Conservation (phyloP, 1,140 invertebrate genomes). For the Ctenoplectra terminalis region DNA sequence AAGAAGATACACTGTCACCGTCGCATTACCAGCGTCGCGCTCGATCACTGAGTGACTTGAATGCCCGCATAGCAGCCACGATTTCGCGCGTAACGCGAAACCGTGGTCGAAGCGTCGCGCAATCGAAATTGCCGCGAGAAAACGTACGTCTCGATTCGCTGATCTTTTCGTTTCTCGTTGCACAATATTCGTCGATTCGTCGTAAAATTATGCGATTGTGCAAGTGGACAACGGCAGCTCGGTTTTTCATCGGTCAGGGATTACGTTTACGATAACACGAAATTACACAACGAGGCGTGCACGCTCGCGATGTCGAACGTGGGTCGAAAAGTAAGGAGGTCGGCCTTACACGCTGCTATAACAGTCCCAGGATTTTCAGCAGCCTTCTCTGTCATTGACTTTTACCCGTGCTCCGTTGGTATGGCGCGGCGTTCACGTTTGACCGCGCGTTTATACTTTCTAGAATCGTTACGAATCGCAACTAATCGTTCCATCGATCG, state of each 20-base stretch:
- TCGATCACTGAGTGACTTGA: background rate
- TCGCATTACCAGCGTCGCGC: no score
- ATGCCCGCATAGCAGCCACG: background rate
- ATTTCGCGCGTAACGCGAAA: background rate
- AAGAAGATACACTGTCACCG: background rate
- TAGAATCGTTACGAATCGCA: slow-evolving; percentile 37
- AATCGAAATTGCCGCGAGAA: background rate
- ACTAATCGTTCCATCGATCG: slow-evolving; percentile 24
- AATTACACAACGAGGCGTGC: slow-evolving; percentile 40
- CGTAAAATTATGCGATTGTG: slow-evolving; percentile 22
- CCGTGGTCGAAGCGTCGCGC: background rate
- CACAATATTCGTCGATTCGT: slow-evolving; percentile 19
- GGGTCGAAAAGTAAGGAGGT: slow-evolving; percentile 39
- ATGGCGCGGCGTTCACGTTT: background rate
- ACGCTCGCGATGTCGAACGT: background rate
- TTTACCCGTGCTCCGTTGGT: background rate
- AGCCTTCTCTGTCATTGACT: slow-evolving; percentile 6
- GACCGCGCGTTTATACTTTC: slow-evolving; percentile 42
- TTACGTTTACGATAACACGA: slow-evolving; percentile 47
- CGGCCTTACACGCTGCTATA: background rate
- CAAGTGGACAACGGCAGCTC: background rate
- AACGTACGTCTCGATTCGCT: slow-evolving; percentile 15
- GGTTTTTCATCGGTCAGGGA: slow-evolving; percentile 11
- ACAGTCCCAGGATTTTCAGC: background rate
- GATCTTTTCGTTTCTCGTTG: slow-evolving; percentile 29